Conservation (phyloP, 2,797 vertebrate genomes). For the Epinephelus awoara region DNA sequence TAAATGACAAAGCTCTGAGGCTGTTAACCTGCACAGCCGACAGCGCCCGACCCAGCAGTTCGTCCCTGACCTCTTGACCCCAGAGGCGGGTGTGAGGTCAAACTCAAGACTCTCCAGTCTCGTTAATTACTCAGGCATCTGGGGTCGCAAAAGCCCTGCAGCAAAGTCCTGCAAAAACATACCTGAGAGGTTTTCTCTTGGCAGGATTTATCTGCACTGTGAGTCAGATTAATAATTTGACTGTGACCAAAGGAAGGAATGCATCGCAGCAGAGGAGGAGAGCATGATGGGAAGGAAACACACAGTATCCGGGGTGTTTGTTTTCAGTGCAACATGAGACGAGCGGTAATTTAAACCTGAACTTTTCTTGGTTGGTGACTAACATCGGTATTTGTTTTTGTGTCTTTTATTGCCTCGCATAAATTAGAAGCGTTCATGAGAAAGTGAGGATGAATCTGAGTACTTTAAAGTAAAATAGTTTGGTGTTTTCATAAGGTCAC, state of each 20-base stretch:
- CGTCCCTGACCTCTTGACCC: constrained; percentile 56
- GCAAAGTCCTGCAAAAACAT: constrained; percentile 42
- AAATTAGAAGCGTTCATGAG: not conserved
- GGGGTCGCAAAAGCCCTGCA: constrained; percentile 46
- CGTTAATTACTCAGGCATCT: constrained; percentile 69
- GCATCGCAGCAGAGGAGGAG: not conserved
- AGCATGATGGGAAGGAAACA: not conserved
- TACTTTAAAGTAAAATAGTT: not conserved
- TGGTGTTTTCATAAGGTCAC: not conserved
- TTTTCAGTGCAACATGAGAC: not conserved
- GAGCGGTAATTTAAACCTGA: fast-evolving
- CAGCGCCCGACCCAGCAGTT: not conserved
- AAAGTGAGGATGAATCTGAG: not conserved
- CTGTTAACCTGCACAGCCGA: not conserved
- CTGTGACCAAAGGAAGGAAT: constrained; percentile 33
- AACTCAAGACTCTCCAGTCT: constrained; percentile 37
- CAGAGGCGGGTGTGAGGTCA: constrained; percentile 49
- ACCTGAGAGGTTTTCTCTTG: constrained; percentile 35
- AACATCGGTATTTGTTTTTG: not conserved
- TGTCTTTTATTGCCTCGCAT: not conserved
- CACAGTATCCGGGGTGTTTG: not conserved
- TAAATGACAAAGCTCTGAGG: not conserved
- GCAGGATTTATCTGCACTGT: not conserved
- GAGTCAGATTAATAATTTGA: constrained; percentile 15
- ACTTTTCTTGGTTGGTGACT: not conserved